Evolutionary conservation across 2,797 vertebrate genomes (phyloP), one percentile per base, ranked within the genome.

Genomic region (Morus bassanus): DNA sequence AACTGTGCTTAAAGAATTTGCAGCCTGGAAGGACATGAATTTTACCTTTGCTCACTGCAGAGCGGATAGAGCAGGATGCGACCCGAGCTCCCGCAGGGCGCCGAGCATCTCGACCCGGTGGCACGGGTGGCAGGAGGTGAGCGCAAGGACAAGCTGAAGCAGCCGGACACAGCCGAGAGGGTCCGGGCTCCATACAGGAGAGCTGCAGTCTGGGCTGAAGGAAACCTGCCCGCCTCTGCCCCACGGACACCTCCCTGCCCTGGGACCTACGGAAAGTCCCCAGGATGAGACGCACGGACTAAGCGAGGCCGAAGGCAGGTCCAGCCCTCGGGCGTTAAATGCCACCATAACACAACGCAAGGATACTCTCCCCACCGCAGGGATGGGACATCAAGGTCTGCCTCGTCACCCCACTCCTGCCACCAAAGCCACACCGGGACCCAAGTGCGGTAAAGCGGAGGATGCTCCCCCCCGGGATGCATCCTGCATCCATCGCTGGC

Each of bases 331-430:
- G 33, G 33, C 1, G 3, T 14, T 19, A 35, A 8, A n/a, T 2
- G 0, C 19, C 1, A 4, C 24, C 2, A 0, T 5, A 22, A 21
- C 31, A 15, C 45, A 46, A 28, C 13, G 33, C 8, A 1, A 5
- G 27, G 72, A 22, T 30, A 35, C 67, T 45, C 4, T 53, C 60
- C 59, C 24, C 50, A 9, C 41, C 0, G 0, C 1, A 8, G 31
- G 82, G 28, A 31, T 1, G 7, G 41, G 67, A 41, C 28, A 9
- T 7, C 18, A 22, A 57, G 53, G 53, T 83, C 33, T 68, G 31
- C 73, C 72, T 64, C 4, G 2, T 31, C 78, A 73, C 25, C 35
- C 39, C 11, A 1, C 27, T 67, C 46, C 31, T 43, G 63, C 41
- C 80, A 63, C 72, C 53, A 39, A 56, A 60, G 31, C 64, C 77